Evolutionary conservation across 1,140 invertebrate genomes (phyloP).

Genomic region (Drosophila sucinea): DNA sequence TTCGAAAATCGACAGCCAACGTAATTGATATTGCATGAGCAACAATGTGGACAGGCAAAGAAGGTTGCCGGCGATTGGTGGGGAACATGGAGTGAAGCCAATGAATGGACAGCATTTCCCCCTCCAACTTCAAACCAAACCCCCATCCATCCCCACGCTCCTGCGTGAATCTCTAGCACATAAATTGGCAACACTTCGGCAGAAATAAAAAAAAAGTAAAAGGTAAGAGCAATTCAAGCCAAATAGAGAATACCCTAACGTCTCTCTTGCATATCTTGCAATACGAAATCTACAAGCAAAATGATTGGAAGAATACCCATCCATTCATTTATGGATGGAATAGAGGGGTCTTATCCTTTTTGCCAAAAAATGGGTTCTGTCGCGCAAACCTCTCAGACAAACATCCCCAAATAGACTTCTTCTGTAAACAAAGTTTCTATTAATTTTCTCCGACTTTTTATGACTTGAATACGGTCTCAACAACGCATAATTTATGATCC

Average conservation of each 20-base stretch:
- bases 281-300: background rate
- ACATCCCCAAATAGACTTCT: background rate
- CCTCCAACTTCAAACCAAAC: background rate
- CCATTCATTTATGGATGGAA: no score
- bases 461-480: conserved; percentile 48
- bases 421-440: conserved; percentile 18
- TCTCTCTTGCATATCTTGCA: background rate
- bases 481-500: conserved; percentile 57
- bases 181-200: conserved; percentile 69
- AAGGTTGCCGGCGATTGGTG: background rate
- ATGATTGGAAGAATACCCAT: background rate
- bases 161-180: conserved; percentile 48
- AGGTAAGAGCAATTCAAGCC: background rate
- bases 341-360: no score
- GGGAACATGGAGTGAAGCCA: conserved; percentile 36
- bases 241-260: background rate
- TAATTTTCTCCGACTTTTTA: conserved; percentile 48
- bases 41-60: conserved; percentile 60
- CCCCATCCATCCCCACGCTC: background rate
- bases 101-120: conserved; percentile 38
- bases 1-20: conserved; percentile 80
- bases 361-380: background rate
- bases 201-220: conserved; percentile 16
- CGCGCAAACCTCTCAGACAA: background rate
- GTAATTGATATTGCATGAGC: conserved; percentile 81